These are phyloP conservation scores for Odontamblyopus rebecca DNA, from an alignment of 2,797 vertebrate species.

Conservation along the genomic window DNA sequence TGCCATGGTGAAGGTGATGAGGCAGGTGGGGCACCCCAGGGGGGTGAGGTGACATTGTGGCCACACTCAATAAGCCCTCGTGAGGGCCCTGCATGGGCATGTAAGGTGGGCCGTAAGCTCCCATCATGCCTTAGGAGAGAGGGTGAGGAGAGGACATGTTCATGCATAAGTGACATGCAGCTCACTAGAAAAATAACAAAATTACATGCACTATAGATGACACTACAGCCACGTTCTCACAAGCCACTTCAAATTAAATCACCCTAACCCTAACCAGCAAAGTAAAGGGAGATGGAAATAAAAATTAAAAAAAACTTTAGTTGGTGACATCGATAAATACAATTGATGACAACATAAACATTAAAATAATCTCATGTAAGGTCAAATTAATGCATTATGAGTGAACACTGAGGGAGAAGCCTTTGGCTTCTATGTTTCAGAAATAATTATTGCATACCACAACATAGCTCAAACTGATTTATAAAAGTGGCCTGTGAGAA, in stretches of 20 bases:
- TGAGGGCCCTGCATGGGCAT: slow-evolving; percentile 98
- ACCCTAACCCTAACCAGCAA: not conserved
- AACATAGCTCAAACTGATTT: not conserved
- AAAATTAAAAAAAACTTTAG: not conserved
- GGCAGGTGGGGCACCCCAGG: slow-evolving; percentile 85
- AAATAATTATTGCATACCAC: not conserved
- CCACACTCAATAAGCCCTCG: slow-evolving; percentile 99
- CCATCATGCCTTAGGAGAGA: slow-evolving; percentile 97
- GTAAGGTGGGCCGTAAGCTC: slow-evolving; percentile 96
- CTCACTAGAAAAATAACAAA: slow-evolving; percentile 70
- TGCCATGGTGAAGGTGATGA: slow-evolving; percentile 90
- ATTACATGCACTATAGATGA: slow-evolving; percentile 73
- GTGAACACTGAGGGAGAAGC: not conserved
- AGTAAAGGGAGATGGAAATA: not conserved
- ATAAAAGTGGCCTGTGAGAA: slow-evolving; percentile 44
- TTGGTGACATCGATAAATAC: not conserved
- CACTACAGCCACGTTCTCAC: slow-evolving; percentile 58
- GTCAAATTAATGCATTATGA: not conserved
- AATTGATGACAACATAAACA: not conserved
- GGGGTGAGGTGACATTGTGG: slow-evolving; percentile 94
- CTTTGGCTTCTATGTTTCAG: not conserved
- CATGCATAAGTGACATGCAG: slow-evolving; percentile 99
- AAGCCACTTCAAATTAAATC: slow-evolving; percentile 20
- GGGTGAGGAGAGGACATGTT: slow-evolving; percentile 83
- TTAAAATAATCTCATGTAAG: not conserved